phyloP scores from a whole-genome alignment of 2,797 vertebrate species.

The Molossus alvarezi region DNA sequence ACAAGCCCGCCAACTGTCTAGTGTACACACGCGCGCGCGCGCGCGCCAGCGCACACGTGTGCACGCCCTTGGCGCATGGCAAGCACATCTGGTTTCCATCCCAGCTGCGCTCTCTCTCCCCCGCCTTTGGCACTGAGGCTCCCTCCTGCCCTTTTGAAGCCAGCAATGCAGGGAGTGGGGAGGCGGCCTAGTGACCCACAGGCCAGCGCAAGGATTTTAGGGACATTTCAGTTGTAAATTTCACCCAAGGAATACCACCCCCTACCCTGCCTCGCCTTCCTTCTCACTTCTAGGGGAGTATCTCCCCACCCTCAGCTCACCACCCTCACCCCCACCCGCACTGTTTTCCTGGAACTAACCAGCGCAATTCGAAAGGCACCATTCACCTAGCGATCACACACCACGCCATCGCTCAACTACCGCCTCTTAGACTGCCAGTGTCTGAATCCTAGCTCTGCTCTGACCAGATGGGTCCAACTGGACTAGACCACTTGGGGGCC shows the following conservation, averaged over 20 bases:
- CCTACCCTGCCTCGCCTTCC: not conserved
- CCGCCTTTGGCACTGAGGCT: not conserved
- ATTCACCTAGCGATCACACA: not conserved
- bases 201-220: not conserved
- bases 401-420: not conserved
- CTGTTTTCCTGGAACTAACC: not conserved
- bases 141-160: slow-evolving; percentile 13
- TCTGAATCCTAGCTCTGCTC: not conserved
- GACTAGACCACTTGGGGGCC: too few species aligned
- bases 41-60: not conserved
- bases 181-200: not conserved
- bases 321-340: not conserved
- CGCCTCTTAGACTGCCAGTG: not conserved
- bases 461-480: not conserved
- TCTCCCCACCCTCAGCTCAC: not conserved
- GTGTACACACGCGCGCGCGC: not conserved
- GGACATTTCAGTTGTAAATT: slow-evolving; percentile 6
- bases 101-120: not conserved
- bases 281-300: not conserved
- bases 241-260: not conserved
- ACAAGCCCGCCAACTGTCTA: not conserved
- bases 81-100: slow-evolving; percentile 42
- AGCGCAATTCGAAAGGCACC: not conserved
- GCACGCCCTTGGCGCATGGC: not conserved
- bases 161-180: not conserved